Conservation (phyloP, 2,888 invertebrate species). For the Cactoblastis cactorum region DNA sequence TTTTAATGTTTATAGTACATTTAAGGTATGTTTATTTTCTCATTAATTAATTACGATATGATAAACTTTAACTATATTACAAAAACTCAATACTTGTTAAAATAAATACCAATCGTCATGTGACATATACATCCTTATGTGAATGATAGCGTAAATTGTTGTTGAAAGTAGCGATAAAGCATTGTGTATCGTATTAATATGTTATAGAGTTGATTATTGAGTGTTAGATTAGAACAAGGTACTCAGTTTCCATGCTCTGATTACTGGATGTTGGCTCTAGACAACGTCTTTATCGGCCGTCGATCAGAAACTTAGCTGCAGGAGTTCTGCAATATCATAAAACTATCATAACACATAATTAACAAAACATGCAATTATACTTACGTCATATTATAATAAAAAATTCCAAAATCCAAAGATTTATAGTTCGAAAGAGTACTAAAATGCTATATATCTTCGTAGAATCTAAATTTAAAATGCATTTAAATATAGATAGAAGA, state of each 20-base stretch:
- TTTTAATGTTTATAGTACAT: no score
- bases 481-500: no score
- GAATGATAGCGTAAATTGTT: constrained; percentile 35
- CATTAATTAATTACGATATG: background rate
- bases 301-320: constrained; percentile 62
- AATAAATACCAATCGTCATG: constrained; percentile 25
- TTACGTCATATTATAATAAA: background rate
- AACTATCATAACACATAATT: constrained; percentile 9
- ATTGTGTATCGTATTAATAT: constrained; percentile 37
- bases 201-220: constrained; percentile 43
- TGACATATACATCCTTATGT: constrained; percentile 43
- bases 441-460: no score
- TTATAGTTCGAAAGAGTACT: no score
- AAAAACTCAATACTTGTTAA: no score
- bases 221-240: constrained; percentile 51
- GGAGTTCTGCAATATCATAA: constrained; percentile 49
- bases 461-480: no score
- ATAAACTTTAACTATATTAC: no score
- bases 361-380: background rate
- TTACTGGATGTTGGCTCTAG: constrained; percentile 79
- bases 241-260: constrained; percentile 79
- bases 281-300: constrained; percentile 73
- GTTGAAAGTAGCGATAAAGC: constrained; percentile 19
- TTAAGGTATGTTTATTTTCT: no score
- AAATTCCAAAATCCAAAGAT: no score